A percentile compares a stretch with the other conserved stretches of the same genome.
Conservation (phyloP, 2,888 invertebrate genomes). For the Marasmarcha lunaedactyla region DNA sequence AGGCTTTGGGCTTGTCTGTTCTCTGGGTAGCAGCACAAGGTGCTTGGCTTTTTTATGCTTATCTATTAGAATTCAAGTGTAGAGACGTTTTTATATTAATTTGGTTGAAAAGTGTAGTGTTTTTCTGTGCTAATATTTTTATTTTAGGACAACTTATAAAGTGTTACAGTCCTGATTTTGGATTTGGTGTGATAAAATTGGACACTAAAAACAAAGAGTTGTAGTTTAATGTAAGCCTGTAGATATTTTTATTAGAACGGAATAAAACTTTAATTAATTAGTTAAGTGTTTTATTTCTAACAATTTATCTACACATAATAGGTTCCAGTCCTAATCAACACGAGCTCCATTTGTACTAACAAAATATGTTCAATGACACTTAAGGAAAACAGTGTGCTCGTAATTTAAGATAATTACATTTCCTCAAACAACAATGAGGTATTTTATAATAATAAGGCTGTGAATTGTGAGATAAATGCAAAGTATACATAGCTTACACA, state of each 20-base stretch:
- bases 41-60: slow-evolving; percentile 92
- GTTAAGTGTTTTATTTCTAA: slow-evolving; percentile 38
- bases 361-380: too few relatives aligned
- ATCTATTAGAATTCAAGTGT: slow-evolving; percentile 90
- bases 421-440: too few relatives aligned
- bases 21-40: slow-evolving; percentile 82
- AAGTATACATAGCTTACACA: too few relatives aligned
- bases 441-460: too few relatives aligned
- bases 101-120: slow-evolving; percentile 86
- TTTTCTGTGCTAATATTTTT: slow-evolving; percentile 86
- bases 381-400: too few relatives aligned
- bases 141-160: slow-evolving; percentile 71
- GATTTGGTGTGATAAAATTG: slow-evolving; percentile 29
- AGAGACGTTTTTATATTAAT: slow-evolving; percentile 85
- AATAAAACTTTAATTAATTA: slow-evolving; percentile 10
- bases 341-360: too few relatives aligned
- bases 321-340: background rate
- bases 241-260: slow-evolving; percentile 14
- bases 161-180: slow-evolving; percentile 39
- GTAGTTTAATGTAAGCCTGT: slow-evolving; percentile 12
- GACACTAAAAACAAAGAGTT: slow-evolving; percentile 12
- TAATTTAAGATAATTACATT: too few relatives aligned
- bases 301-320: slow-evolving; percentile 17
- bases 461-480: too few relatives aligned
- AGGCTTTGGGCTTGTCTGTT: slow-evolving; percentile 55